Percentiles rank a stretch among this genome's conserved stretches.
Evolutionary conservation across 2,797 vertebrate species (phyloP).

Genomic region (Sarcoramphus papa): DNA sequence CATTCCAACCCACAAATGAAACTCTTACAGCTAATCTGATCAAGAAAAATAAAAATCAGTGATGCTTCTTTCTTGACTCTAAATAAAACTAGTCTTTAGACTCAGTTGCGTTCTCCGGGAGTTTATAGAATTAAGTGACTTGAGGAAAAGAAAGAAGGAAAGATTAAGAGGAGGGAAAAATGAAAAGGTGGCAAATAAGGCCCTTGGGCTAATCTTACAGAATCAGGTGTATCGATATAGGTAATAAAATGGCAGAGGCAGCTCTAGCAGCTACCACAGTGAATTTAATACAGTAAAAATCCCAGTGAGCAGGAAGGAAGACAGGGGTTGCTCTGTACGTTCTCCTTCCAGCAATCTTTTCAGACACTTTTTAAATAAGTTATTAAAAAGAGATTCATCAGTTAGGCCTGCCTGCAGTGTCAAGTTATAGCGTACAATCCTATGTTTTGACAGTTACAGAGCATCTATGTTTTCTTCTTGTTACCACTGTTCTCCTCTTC

Average conservation of each 20-base stretch:
- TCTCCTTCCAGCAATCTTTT: neutral
- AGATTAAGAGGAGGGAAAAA: neutral
- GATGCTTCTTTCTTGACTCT: neutral
- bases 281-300: neutral
- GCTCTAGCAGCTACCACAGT: neutral
- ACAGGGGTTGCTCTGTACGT: neutral
- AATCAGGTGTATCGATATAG: neutral
- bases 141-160: neutral
- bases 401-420: neutral
- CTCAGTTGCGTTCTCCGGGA: neutral
- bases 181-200: neutral
- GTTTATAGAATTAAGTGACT: neutral
- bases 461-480: neutral
- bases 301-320: neutral
- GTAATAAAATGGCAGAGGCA: neutral
- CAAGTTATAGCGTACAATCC: neutral
- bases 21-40: neutral
- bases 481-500: neutral
- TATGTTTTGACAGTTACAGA: neutral
- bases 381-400: neutral
- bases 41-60: neutral
- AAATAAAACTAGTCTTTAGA: neutral
- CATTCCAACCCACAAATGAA: neutral
- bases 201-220: neutral
- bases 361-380: neutral